Evolutionary conservation across 2,113 vertebrate species (phyloP), one percentile per base, ranked within the genome.

Genomic region (Haliaeetus leucogaster): DNA sequence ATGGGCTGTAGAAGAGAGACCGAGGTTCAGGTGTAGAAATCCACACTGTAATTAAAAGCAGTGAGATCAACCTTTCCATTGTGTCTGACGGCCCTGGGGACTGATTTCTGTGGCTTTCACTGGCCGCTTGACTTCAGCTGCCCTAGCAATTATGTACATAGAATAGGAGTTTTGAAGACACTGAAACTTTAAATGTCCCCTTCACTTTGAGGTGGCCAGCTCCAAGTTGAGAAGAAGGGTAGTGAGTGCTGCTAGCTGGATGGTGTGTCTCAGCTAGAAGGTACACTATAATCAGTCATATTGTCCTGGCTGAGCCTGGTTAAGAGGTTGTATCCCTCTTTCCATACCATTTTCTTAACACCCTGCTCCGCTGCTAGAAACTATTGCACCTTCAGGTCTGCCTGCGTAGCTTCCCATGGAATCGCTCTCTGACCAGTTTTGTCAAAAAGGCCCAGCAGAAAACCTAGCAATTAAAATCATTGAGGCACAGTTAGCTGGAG

Each of bases 171-270:
- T 73, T 13, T 43, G 9, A 76, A 72, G 17, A n/a, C 30, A 61
- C 6, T 40, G 45, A 38, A 76, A 53, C 25, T 29, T 76, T 48
- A 48, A 43, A 34, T 19, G 21, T 25, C 2, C 17, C 40, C n/a
- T 83, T 83, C 11, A 13, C 29, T 58, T 67, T 78, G 59, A 58
- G 42, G 42, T 52, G 52, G 7, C 16, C 47, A 50, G 3, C 16
- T 45, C 26, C 27, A 56, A 68, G 42, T 12, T 0, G 0, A 76
- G 50, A 20, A 34, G 34, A 47, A 11, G 8, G 9, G 45, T 2
- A 52, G 2, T 36, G 40, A 56, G 13, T 4, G 7, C 21, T 88
- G 32, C 36, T 77, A 6, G 15, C 34, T 82, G 65, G 18, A 7
- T 72, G 15, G 2, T 56, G 8, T 48, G 26, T 70, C 52, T 67